A percentile compares a stretch with the other conserved stretches of the same genome.
These are phyloP conservation scores for Dinoponera quadriceps DNA, from an alignment of 1,140 invertebrate genomes.

Conservation along the genomic window DNA sequence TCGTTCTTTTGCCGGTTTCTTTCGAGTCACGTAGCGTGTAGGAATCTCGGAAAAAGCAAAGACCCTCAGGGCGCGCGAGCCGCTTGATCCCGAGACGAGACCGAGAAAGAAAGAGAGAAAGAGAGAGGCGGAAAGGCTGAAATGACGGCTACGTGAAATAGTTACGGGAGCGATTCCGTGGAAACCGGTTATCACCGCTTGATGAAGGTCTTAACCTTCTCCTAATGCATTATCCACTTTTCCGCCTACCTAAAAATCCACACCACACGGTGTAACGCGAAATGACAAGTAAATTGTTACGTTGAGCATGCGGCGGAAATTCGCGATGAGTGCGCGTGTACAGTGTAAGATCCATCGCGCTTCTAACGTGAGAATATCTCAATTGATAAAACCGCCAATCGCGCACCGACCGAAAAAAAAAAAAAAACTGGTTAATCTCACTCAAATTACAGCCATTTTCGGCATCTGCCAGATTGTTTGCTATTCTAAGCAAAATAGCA, in stretches of 20 bases:
- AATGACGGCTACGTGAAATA: conserved; percentile 42
- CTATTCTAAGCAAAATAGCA: too few relatives aligned
- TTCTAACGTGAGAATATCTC: neutral
- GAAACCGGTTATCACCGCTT: conserved; percentile 56
- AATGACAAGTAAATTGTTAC: conserved; percentile 52
- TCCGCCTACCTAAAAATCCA: conserved; percentile 43
- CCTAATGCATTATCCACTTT: conserved; percentile 44
- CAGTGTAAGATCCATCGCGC: neutral
- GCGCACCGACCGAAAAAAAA: too few relatives aligned
- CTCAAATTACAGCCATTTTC: too few relatives aligned
- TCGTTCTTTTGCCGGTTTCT: conserved; percentile 34
- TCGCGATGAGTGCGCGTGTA: neutral
- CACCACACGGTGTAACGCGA: neutral
- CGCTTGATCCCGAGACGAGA: conserved; percentile 40
- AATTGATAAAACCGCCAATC: neutral
- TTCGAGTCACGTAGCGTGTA: conserved; percentile 49
- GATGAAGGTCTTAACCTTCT: conserved; percentile 51
- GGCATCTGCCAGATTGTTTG: too few relatives aligned
- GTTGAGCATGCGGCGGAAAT: conserved; percentile 12
- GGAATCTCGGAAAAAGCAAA: conserved; percentile 47
- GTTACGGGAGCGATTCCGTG: conserved; percentile 52
- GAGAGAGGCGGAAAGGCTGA: conserved; percentile 45
- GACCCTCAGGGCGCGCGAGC: conserved; percentile 40
- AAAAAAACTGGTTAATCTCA: too few relatives aligned
- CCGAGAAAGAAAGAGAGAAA: neutral